Evolutionary conservation across 2,797 vertebrate genomes (phyloP), one percentile per base, ranked within the genome.

Genomic region (Syndactyla subalaris): DNA sequence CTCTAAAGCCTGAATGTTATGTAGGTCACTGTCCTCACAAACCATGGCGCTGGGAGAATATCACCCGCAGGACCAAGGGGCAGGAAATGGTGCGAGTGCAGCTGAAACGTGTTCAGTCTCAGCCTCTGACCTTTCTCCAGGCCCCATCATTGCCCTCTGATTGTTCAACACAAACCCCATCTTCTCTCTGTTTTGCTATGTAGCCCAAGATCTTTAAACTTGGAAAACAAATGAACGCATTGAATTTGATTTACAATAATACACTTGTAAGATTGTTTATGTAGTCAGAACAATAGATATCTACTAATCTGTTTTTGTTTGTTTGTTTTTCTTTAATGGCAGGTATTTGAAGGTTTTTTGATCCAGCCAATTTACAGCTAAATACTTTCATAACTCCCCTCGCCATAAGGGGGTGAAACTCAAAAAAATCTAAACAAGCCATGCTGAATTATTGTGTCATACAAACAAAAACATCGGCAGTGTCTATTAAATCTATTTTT

Each of bases 21-120:
- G 65, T 88, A 93, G 73, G 89, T 85, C 92, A 20, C 87, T 41
- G 39, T 91, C 30, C 27, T 91, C 36, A 77, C 20, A 61, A 91
- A 36, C 62, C 21, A 7, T 4, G 14, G 63, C 26, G 30, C 58
- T 12, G 27, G 22, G 43, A 89, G 38, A 63, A 38, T 58, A 57
- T 1, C 2, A 2, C 32, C 30, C 8, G 22, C 34, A 79, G 57
- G 52, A 71, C 24, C 27, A 15, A 71, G 30, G 54, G 34, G n/a
- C 48, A 87, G n/a, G 67, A 76, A 72, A 22, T 24, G 48, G 55
- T 32, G 19, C 7, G 22, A 84, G 18, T 17, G 13, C 38, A 67
- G 49, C 48, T 49, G 38, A n/a, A 73, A 80, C 1, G 0, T 23
- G 23, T 46, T 55, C 49, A 51, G 49, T 39, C 36, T 58, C 76